Percentiles rank a stretch among this genome's conserved stretches.
These are phyloP conservation scores for Brachylomia viminalis DNA, from an alignment of 2,888 invertebrate species.

Conservation along the genomic window DNA sequence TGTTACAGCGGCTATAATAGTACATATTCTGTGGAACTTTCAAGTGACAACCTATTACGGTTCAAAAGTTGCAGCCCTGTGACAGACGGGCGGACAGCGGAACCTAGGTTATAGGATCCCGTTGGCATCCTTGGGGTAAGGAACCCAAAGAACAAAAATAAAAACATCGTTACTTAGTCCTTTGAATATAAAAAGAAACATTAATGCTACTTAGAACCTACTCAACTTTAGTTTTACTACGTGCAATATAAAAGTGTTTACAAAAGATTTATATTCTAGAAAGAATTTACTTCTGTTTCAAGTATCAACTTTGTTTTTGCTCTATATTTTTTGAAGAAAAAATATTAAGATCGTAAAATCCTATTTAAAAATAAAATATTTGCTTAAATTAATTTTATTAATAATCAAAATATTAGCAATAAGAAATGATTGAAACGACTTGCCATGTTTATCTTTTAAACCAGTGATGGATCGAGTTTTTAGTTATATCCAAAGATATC, in stretches of 20 bases:
- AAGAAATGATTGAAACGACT: neutral
- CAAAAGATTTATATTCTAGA: constrained; percentile 44
- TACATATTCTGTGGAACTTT: neutral
- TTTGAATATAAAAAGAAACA: constrained; percentile 16
- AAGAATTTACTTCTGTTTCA: constrained; percentile 23
- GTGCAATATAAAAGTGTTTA: constrained; percentile 28
- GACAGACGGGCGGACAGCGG: neutral
- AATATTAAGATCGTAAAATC: neutral
- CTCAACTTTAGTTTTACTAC: constrained; percentile 36
- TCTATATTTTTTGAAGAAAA: constrained; percentile 1
- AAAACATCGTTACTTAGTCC: constrained; percentile 19
- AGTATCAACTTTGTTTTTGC: constrained; percentile 27
- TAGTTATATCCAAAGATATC: constrained; percentile 11
- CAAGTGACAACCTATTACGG: neutral
- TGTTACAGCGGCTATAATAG: neutral
- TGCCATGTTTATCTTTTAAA: neutral
- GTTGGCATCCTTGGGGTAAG: neutral
- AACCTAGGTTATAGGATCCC: neutral
- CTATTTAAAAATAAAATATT: neutral
- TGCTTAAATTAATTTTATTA: neutral
- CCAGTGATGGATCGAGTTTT: constrained; percentile 7
- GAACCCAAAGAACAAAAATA: neutral
- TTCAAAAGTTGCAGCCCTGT: neutral
- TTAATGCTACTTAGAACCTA: constrained; percentile 19
- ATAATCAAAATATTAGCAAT: neutral